phyloP scores from a whole-genome alignment of 2,797 vertebrate species.

The Spheniscus humboldti region DNA sequence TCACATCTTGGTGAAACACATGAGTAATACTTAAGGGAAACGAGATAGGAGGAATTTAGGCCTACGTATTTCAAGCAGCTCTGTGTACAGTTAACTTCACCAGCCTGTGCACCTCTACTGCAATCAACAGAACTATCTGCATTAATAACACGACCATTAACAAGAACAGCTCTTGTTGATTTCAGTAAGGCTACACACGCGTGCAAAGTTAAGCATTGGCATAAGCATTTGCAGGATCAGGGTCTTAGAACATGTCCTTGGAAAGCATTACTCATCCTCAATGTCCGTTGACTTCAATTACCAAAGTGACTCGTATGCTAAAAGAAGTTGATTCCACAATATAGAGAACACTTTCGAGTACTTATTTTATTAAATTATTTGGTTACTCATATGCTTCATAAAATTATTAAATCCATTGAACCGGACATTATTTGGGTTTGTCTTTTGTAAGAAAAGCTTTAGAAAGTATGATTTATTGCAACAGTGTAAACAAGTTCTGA shows the following conservation, averaged over 20 bases:
- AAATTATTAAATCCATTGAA: neutral
- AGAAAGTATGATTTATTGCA: neutral
- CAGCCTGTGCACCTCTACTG: neutral
- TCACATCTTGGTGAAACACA: neutral
- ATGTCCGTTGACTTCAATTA: slow-evolving; percentile 54
- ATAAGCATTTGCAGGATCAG: slow-evolving; percentile 50
- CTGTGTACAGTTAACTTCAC: neutral
- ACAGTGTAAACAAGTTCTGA: neutral
- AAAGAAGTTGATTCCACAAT: slow-evolving; percentile 20
- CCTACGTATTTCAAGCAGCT: neutral
- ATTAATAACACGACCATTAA: neutral
- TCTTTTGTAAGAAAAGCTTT: neutral
- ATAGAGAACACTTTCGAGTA: neutral
- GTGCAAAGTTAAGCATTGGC: slow-evolving; percentile 22
- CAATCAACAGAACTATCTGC: neutral
- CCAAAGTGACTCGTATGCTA: slow-evolving; percentile 19
- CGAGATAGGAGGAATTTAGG: neutral
- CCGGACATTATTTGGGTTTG: neutral
- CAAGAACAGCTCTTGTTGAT: neutral
- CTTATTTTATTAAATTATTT: slow-evolving; percentile 9
- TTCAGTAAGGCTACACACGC: neutral
- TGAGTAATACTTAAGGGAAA: slow-evolving; percentile 1
- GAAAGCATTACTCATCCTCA: slow-evolving; percentile 62
- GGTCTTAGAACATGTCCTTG: slow-evolving; percentile 57
- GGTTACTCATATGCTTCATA: neutral